A percentile compares a stretch with the other conserved stretches of the same genome.
Evolutionary conservation across 1,140 invertebrate species (phyloP).

Genomic region (Drepana arcuata): DNA sequence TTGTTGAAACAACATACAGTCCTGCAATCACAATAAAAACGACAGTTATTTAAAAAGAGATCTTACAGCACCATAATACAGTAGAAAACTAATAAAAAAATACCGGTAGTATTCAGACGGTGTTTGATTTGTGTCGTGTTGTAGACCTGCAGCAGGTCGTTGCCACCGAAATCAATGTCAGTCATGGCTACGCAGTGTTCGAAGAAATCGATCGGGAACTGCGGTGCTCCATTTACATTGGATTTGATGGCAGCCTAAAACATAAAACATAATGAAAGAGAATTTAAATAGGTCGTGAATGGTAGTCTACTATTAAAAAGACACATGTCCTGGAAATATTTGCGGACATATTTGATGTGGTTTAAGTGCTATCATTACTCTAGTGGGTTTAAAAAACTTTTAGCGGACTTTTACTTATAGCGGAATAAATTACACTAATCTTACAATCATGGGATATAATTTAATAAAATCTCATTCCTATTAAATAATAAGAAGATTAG

Average conservation of each 20-base stretch:
- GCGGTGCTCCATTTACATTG: conserved; percentile 45
- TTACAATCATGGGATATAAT: too few relatives aligned
- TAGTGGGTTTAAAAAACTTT: too few relatives aligned
- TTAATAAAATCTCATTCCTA: too few relatives aligned
- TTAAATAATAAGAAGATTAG: too few relatives aligned
- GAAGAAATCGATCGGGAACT: conserved; percentile 97
- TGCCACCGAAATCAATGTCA: conserved; percentile 96
- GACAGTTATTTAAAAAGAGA: not conserved
- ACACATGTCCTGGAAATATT: too few relatives aligned
- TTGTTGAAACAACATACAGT: conserved; percentile 91
- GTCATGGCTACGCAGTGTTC: conserved; percentile 93
- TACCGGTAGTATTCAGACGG: conserved; percentile 86
- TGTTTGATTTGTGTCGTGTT: conserved; percentile 96
- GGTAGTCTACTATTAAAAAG: too few relatives aligned
- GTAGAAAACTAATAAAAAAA: conserved; percentile 4
- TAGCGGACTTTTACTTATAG: too few relatives aligned
- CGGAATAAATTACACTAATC: too few relatives aligned
- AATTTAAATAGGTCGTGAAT: too few relatives aligned
- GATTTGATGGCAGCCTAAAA: conserved; percentile 46
- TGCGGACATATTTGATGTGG: too few relatives aligned
- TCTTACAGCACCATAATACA: not conserved
- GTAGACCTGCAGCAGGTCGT: conserved; percentile 95
- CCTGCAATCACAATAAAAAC: conserved; percentile 55
- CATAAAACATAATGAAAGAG: too few relatives aligned
- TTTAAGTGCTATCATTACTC: too few relatives aligned